A percentile compares a stretch with the other conserved stretches of the same genome.
phyloP scores from a whole-genome alignment of 2,113 vertebrate genomes.

The Charina bottae region DNA sequence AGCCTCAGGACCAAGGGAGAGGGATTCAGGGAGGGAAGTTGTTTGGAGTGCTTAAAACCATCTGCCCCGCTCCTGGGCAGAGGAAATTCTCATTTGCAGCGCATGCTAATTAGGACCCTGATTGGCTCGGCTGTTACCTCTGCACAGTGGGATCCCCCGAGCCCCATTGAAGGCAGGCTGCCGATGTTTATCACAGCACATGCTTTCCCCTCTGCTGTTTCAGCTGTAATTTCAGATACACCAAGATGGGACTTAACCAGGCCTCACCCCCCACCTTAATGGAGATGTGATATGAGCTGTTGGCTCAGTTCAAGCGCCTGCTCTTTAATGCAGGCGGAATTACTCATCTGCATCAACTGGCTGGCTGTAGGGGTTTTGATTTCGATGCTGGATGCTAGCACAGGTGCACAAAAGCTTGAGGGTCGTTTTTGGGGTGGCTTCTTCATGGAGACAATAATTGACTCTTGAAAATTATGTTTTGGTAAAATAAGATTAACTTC shows the following conservation, averaged over 20 bases:
- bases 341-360: conserved; percentile 63
- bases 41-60: conserved; percentile 73
- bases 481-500: conserved; percentile 46
- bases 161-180: conserved; percentile 63
- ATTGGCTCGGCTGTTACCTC: conserved; percentile 74
- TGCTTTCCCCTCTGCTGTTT: conserved; percentile 40
- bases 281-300: conserved; percentile 67
- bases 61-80: conserved; percentile 74
- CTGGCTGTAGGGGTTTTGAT: conserved; percentile 46
- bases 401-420: conserved; percentile 61
- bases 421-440: conserved; percentile 56
- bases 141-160: conserved; percentile 54
- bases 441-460: conserved; percentile 59
- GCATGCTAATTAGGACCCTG: conserved; percentile 73
- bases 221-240: conserved; percentile 57
- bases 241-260: conserved; percentile 44
- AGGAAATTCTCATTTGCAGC: conserved; percentile 71
- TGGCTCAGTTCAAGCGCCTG: conserved; percentile 58
- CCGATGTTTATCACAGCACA: conserved; percentile 61
- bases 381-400: conserved; percentile 66
- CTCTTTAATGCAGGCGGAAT: conserved; percentile 66
- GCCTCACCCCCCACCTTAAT: conserved; percentile 44
- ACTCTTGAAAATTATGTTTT: conserved; percentile 58
- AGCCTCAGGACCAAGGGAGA: conserved; percentile 65
- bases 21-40: conserved; percentile 63